Evolutionary conservation across 2,797 vertebrate species (phyloP), one percentile per base, ranked within the genome.

Genomic region (Hydrophis major): DNA sequence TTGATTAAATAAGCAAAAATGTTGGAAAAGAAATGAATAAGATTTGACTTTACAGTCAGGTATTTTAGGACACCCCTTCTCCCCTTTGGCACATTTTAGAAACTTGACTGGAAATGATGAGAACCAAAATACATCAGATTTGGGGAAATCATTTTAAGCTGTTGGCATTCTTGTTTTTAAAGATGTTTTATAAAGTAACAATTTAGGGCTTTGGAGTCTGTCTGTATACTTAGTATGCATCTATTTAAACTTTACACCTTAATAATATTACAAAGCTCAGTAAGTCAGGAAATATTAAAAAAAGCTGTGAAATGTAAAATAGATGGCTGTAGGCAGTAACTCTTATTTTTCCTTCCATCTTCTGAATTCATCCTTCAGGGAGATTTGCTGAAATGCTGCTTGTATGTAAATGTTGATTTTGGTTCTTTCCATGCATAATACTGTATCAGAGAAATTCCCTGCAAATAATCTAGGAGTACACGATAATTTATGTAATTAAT

Each of bases 351-450:
- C 27, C 89, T 90, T 87, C 11, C 27, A 16, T 63, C 18, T 12
- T 53, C 47, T 37, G 25, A 56, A 14, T 63, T 28, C 7, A 25
- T 74, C 14, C 22, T 20, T 59, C 37, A 16, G 28, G 16, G 50
- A 16, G 42, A 89, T 92, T 94, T 55, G 10, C 92, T 50, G 37
- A 89, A 25, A 89, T 88, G 42, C 92, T 90, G 53, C 87, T 93
- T 90, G 28, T 88, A 12, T 18, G 22, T 92, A 89, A 55, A 93
- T 55, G 42, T 37, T 89, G 88, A 37, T 92, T 66, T 14, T 3
- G 55, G 56, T 74, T 61, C 55, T 83, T 88, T 13, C 66, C 88
- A 20, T 50, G 89, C 10, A 0, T 56, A 57, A 56, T 55, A 93
- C 92, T 91, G 32, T 87, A 86, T 27, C n/a, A 74, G 63, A 53